Conservation (phyloP, 2,797 vertebrate species). For the Epinephelus awoara region DNA sequence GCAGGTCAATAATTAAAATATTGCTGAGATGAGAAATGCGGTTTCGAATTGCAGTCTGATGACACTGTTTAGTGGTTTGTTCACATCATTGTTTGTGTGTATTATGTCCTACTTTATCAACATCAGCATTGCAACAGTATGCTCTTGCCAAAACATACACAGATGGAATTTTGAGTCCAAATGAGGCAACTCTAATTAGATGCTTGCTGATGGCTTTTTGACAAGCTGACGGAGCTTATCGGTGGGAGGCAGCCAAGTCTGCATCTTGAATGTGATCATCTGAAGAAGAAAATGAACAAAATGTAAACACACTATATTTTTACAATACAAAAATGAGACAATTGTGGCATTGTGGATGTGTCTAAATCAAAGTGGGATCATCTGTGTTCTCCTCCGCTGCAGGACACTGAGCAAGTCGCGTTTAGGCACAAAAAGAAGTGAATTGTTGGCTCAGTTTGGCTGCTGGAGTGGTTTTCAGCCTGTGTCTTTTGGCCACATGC, state of each 20-base stretch:
- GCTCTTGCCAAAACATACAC: constrained; percentile 17
- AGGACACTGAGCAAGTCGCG: not conserved
- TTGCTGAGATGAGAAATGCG: constrained; percentile 28
- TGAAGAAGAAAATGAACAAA: not conserved
- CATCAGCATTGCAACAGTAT: not conserved
- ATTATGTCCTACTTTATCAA: constrained; percentile 23
- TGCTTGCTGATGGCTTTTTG: constrained; percentile 9
- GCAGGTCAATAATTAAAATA: constrained; percentile 63
- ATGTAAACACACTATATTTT: not conserved
- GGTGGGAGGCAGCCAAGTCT: not conserved
- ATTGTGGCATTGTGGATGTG: not conserved
- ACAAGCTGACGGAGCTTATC: not conserved
- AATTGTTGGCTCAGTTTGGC: not conserved
- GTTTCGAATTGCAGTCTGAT: constrained; percentile 28
- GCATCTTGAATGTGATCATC: constrained; percentile 6
- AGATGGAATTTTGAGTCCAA: not conserved
- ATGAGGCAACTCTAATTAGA: constrained; percentile 45
- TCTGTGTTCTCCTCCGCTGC: not conserved
- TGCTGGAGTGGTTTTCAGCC: constrained; percentile 3
- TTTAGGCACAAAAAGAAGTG: not conserved
- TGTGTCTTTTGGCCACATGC: constrained; percentile 13
- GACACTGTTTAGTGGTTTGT: not conserved
- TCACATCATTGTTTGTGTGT: constrained; percentile 14
- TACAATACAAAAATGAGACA: not conserved
- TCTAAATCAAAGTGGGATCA: not conserved